Evolutionary conservation across 53 echinoderm and acorn worm species (phyloP).

Genomic region (Stichopus horrens): DNA sequence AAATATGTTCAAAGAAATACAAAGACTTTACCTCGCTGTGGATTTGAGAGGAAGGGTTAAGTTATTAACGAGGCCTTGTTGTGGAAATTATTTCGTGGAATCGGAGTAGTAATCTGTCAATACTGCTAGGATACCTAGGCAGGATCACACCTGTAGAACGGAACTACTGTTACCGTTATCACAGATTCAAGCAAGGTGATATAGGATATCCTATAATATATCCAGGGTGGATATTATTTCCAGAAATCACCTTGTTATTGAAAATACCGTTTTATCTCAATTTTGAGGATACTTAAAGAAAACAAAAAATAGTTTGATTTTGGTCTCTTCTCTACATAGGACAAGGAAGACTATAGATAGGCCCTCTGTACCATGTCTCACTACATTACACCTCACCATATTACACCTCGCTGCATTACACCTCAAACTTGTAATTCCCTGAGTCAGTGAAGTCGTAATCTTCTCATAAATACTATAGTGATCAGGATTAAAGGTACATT

Average conservation of each 20-base stretch:
- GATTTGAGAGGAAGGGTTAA: background rate
- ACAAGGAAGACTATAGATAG: too few relatives aligned
- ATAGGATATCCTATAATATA: background rate
- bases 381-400: too few relatives aligned
- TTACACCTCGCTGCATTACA: too few relatives aligned
- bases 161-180: slow-evolving; percentile 14
- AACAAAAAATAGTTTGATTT: too few relatives aligned
- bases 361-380: too few relatives aligned
- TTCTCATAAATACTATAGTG: too few relatives aligned
- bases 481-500: too few relatives aligned
- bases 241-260: slow-evolving; percentile 11
- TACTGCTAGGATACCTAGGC: background rate
- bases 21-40: background rate
- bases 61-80: slow-evolving; percentile 18
- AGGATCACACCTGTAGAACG: slow-evolving; percentile 31
- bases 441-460: too few relatives aligned
- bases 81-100: slow-evolving; percentile 13
- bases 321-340: too few relatives aligned
- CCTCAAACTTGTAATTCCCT: too few relatives aligned
- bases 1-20: background rate
- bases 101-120: slow-evolving; percentile 20
- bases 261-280: background rate
- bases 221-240: slow-evolving; percentile 25
- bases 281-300: too few relatives aligned
- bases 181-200: background rate